Conservation (phyloP, 2,888 invertebrate species). For the Ligdia adustata region DNA sequence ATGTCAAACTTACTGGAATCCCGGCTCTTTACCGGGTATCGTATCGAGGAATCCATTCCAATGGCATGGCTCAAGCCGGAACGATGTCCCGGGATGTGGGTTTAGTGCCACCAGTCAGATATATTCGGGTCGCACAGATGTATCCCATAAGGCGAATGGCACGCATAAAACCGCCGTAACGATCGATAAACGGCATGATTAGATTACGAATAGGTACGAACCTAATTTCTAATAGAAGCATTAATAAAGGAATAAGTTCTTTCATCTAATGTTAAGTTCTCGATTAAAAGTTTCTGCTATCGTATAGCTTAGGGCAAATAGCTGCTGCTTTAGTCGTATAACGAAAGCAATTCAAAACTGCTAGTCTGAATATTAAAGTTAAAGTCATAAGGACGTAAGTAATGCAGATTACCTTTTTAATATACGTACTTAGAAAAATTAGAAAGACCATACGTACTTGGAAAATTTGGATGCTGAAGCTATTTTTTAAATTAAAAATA, state of each 20-base stretch:
- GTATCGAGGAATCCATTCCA: not conserved
- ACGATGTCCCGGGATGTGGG: slow-evolving; percentile 27
- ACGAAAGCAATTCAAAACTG: no score
- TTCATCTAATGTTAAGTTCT: no score
- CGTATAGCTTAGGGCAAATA: no score
- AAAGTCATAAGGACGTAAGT: no score
- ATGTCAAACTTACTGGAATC: not conserved
- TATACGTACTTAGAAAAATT: no score
- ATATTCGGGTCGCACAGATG: slow-evolving; percentile 60
- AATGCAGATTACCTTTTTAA: no score
- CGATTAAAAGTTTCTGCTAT: no score
- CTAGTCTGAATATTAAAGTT: no score
- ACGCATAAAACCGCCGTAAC: slow-evolving; percentile 7
- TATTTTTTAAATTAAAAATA: not conserved
- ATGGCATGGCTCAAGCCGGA: slow-evolving; percentile 20
- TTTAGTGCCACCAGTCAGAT: slow-evolving; percentile 41
- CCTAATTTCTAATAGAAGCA: not conserved
- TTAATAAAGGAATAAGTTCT: no score
- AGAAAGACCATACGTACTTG: no score
- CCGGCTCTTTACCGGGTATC: not conserved
- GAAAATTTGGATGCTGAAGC: no score
- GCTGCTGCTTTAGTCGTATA: no score
- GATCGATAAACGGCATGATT: slow-evolving; percentile 6
- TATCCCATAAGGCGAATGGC: slow-evolving; percentile 48
- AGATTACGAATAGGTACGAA: slow-evolving; percentile 8